A percentile compares a stretch with the other conserved stretches of the same genome.
Conservation (phyloP, 2,113 vertebrate species). For the Otocyon megalotis region DNA sequence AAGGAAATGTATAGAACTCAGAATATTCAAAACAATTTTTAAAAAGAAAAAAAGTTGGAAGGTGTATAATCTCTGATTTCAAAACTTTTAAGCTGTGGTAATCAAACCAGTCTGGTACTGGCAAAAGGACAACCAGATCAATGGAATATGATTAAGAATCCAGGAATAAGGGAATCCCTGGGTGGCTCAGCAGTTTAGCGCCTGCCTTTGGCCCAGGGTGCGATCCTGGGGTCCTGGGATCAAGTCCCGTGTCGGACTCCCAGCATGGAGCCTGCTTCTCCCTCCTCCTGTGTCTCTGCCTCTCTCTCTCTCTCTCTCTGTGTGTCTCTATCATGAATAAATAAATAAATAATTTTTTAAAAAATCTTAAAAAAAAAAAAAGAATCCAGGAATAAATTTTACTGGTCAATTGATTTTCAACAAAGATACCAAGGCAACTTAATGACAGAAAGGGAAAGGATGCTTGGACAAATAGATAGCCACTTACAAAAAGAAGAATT, state of each 20-base stretch:
- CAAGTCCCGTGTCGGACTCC: too few relatives aligned
- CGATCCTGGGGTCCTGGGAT: too few relatives aligned
- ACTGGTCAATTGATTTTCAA: not conserved
- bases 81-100: not conserved
- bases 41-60: slow-evolving; percentile 19
- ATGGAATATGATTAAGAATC: not conserved
- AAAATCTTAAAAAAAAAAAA: too few relatives aligned
- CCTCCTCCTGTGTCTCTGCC: too few relatives aligned
- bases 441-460: not conserved
- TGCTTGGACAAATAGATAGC: not conserved
- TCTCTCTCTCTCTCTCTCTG: too few relatives aligned
- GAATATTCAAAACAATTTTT: slow-evolving; percentile 28
- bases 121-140: not conserved
- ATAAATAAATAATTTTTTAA: too few relatives aligned
- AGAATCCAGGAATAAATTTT: not conserved
- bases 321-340: too few relatives aligned
- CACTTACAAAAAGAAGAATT: not conserved
- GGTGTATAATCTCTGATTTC: not conserved
- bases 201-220: too few relatives aligned
- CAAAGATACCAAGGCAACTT: not conserved
- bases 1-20: slow-evolving; percentile 33
- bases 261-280: too few relatives aligned
- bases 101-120: not conserved
- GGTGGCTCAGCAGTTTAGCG: too few relatives aligned
- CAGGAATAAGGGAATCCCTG: not conserved